Evolutionary conservation across 2,797 vertebrate species (phyloP), one percentile per base, ranked within the genome.

Genomic region (Propithecus perrieri): DNA sequence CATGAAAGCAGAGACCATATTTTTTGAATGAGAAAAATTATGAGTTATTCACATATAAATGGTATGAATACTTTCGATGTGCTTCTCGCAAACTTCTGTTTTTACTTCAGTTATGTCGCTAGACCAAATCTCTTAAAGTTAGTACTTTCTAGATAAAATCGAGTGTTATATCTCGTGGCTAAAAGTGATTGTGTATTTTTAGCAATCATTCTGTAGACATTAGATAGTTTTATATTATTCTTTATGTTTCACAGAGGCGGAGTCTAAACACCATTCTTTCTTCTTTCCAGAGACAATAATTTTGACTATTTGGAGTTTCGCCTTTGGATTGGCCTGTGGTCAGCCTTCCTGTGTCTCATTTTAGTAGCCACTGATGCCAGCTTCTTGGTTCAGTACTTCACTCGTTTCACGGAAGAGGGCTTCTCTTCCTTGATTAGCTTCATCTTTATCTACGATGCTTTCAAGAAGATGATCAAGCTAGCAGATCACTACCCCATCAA

Each of bases 401-500:
- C 99, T 18, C 99, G 99, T 41, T 99, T 99, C 99, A 99, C 99
- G 0, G 99, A 99, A 93, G 99, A 99, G 95, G 99, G 99, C 1
- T 99, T 99, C 97, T 99, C 99, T 55, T 99, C 99, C 61, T 99
- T 99, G n/a, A 99, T 99, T 98, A 99, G 99, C 99, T 99, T 99
- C 99, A 99, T 99, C 98, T 99, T 99, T 98, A 99, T 99, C 97
- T 99, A 99, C 0, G 99, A 99, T 78, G 98, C 99, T 98, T 99
- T 99, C 98, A 99, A 99, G 98, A 99, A 99, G 98, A 99, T 99
- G 99, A 98, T 99, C 85, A 99, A 99, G 96, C 97, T 99, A 88
- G 98, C 99, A 2, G 98, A 99, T 97, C 98, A 99, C 98, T 99
- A 99, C 95, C 99, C 99, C 43, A 99, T 99, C 98, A 99, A 99